Evolutionary conservation across 2,797 vertebrate species (phyloP), one percentile per base, ranked within the genome.

Genomic region (Cichlasoma orientale): DNA sequence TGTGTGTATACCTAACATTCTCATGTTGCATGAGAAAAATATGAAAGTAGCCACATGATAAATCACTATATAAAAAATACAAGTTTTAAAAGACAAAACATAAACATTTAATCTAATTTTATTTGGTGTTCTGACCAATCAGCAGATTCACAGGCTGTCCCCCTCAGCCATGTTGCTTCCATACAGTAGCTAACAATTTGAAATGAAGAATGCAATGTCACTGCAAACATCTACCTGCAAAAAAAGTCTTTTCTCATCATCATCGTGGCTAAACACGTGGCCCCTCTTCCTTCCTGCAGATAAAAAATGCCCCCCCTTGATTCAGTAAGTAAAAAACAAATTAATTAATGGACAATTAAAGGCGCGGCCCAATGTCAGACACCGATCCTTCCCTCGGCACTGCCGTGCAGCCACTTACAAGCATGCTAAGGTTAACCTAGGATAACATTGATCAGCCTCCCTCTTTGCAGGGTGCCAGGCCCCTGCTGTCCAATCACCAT

Each of bases 361-460:
- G 29, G 53, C 31, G 41, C 11, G 33, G 57, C 81, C 83, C 58
- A 54, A 58, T 77, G 82, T 85, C 74, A 83, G 76, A 76, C 76
- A 71, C n/a, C 23, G 18, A 69, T 74, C 56, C 44, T 74, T 80
- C 86, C 80, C 58, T 70, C 3, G n/a, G 56, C 77, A 70, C 79
- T 71, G 36, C 13, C 2, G 3, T 5, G 16, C 52, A 58, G 68
- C 56, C 57, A 71, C 93, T 81, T 86, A 80, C 55, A 89, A 88
- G 86, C 88, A 85, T 75, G 87, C 75, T 68, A 74, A 93, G 94
- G 94, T 96, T 95, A 96, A 95, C 88, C 88, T 85, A 70, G 89
- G 94, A 92, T 94, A 94, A 95, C 87, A 88, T 95, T 92, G 94
- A 97, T 97, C 95, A 88, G 47, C 63, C 70, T 72, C 63, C 77